These are phyloP conservation scores for Semicossyphus pulcher DNA, from an alignment of 2,113 vertebrate species.

Conservation along the genomic window DNA sequence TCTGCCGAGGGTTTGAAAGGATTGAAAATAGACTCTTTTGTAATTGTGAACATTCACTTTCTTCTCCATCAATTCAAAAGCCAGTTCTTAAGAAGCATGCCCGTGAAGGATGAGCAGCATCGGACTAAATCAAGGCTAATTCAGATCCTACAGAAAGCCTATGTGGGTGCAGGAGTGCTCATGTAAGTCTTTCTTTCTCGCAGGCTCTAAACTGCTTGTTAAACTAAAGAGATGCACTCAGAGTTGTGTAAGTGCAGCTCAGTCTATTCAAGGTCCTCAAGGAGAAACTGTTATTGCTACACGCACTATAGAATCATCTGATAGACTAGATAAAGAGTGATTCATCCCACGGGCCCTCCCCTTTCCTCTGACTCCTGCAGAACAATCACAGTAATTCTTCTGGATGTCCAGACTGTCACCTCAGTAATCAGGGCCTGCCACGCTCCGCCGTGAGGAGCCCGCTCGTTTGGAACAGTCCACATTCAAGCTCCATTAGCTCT, in stretches of 20 bases:
- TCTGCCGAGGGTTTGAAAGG: background rate
- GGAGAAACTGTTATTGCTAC: slow-evolving; percentile 57
- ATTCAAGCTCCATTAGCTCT: slow-evolving; percentile 80
- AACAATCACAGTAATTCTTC: slow-evolving; percentile 70
- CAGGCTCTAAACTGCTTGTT: slow-evolving; percentile 1
- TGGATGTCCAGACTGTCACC: slow-evolving; percentile 73
- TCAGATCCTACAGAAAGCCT: background rate
- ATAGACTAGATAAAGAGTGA: slow-evolving; percentile 55
- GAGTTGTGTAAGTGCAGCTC: slow-evolving; percentile 16
- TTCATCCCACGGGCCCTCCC: slow-evolving; percentile 48
- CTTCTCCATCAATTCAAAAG: background rate
- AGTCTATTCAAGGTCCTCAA: slow-evolving; percentile 60
- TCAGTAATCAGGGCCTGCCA: slow-evolving; percentile 76
- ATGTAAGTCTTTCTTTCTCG: background rate
- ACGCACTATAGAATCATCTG: slow-evolving; percentile 46
- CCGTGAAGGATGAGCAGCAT: background rate
- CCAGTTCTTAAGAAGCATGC: background rate
- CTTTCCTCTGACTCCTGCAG: slow-evolving; percentile 59
- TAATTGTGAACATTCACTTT: background rate
- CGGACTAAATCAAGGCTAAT: background rate
- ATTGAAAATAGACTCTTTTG: background rate
- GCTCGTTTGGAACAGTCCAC: slow-evolving; percentile 70
- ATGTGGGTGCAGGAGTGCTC: background rate
- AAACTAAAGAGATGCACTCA: slow-evolving; percentile 7
- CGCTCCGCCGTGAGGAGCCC: slow-evolving; percentile 59